Evolutionary conservation across 2,797 vertebrate genomes (phyloP).

Genomic region (Acrossocheilus fasciatus): DNA sequence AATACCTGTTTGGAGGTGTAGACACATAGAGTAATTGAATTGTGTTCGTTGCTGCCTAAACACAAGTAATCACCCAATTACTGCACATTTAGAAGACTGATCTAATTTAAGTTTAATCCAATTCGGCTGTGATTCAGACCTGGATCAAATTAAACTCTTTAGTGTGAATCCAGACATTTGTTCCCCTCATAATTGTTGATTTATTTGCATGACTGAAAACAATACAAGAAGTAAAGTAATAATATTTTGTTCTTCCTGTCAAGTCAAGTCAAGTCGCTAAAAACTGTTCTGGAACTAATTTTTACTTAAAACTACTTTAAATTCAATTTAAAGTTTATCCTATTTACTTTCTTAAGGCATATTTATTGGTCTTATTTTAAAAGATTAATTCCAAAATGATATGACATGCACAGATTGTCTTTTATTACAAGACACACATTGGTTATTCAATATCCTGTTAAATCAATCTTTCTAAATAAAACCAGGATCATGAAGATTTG

Average conservation of each 20-base stretch:
- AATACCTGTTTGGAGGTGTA: conserved; percentile 47
- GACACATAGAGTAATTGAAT: conserved; percentile 64
- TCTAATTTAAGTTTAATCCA: conserved; percentile 63
- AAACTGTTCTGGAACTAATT: not conserved
- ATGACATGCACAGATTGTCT: not conserved
- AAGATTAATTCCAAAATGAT: not conserved
- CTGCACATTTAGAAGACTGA: conserved; percentile 56
- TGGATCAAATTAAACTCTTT: conserved; percentile 60
- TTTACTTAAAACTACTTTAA: not conserved
- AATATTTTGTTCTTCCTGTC: not conserved
- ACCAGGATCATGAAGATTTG: not conserved
- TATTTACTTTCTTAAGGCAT: not conserved
- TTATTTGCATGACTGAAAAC: not conserved
- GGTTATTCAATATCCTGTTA: not conserved
- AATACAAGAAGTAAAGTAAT: not conserved
- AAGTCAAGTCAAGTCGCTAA: not conserved
- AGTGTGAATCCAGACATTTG: conserved; percentile 23
- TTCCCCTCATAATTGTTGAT: not conserved
- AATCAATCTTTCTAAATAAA: not conserved
- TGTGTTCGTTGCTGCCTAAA: conserved; percentile 58
- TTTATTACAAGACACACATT: not conserved
- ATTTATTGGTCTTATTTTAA: not conserved
- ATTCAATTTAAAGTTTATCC: not conserved
- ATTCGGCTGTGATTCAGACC: conserved; percentile 57
- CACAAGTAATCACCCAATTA: conserved; percentile 65